Evolutionary conservation across 2,113 vertebrate genomes (phyloP).

Genomic region (Pao palembangensis): DNA sequence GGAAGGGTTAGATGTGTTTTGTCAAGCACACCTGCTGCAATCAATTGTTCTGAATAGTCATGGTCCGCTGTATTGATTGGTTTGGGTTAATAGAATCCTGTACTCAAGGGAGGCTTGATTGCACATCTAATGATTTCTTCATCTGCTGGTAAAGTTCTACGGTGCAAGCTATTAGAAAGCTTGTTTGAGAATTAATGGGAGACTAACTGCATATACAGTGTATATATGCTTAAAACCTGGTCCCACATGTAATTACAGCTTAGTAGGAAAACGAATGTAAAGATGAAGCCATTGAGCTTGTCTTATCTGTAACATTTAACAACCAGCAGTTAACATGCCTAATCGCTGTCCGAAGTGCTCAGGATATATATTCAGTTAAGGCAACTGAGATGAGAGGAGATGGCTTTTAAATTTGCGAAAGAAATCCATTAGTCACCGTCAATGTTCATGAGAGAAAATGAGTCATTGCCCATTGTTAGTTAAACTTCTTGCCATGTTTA

Average conservation of each 20-base stretch:
- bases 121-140: background rate
- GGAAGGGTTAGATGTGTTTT: slow-evolving; percentile 24
- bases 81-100: slow-evolving; percentile 30
- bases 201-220: no score
- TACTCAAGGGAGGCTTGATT: background rate
- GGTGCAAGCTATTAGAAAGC: no score
- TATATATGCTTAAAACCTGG: no score
- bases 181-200: no score
- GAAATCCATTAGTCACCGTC: slow-evolving; percentile 5
- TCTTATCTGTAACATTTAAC: no score
- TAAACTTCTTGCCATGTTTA: background rate
- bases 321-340: background rate
- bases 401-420: slow-evolving; percentile 6
- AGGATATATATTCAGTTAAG: background rate
- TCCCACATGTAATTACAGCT: no score
- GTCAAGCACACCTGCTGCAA: slow-evolving; percentile 17
- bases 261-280: no score
- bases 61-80: slow-evolving; percentile 51
- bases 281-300: no score
- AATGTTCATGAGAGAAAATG: background rate
- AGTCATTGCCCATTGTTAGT: slow-evolving; percentile 10
- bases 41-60: slow-evolving; percentile 37
- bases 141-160: background rate
- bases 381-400: background rate
- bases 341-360: background rate